A percentile compares a stretch with the other conserved stretches of the same genome.
Conservation (phyloP, 1,140 invertebrate species). For the Pachyrhynchus sulphureomaculatus region DNA sequence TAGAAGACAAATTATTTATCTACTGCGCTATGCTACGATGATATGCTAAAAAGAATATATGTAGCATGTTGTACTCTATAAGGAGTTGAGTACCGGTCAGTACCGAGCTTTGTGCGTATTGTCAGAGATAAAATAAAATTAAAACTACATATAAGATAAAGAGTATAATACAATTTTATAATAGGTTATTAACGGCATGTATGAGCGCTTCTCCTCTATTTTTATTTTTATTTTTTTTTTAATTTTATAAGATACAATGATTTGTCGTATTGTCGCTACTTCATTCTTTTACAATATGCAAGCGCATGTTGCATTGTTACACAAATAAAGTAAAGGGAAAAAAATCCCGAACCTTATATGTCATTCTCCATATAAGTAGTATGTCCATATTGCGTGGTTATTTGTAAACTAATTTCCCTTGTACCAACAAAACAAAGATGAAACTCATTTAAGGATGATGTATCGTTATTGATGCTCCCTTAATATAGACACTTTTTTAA, state of each 20-base stretch:
- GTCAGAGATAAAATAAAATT: conserved; percentile 18
- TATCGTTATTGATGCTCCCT: no score
- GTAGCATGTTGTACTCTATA: conserved; percentile 27
- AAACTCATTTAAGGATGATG: no score
- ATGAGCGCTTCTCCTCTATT: not conserved
- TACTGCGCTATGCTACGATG: conserved; percentile 18
- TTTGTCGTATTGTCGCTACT: no score
- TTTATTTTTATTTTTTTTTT: conserved; percentile 5
- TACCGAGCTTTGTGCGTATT: conserved; percentile 21
- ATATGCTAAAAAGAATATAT: conserved; percentile 30
- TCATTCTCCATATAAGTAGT: no score
- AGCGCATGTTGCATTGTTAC: no score
- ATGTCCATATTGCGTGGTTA: no score
- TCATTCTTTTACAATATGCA: no score
- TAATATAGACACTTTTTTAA: no score
- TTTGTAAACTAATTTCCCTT: no score
- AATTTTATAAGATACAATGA: not conserved
- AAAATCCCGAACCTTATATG: no score
- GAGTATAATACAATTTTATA: conserved; percentile 27
- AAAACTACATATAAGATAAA: conserved; percentile 1
- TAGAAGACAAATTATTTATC: conserved; percentile 33
- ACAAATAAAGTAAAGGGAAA: no score
- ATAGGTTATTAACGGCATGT: conserved; percentile 23
- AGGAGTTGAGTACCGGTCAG: conserved; percentile 8
- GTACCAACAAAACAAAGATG: no score